Conservation (phyloP, 2,113 vertebrate species). For the Hiodon tergisus region DNA sequence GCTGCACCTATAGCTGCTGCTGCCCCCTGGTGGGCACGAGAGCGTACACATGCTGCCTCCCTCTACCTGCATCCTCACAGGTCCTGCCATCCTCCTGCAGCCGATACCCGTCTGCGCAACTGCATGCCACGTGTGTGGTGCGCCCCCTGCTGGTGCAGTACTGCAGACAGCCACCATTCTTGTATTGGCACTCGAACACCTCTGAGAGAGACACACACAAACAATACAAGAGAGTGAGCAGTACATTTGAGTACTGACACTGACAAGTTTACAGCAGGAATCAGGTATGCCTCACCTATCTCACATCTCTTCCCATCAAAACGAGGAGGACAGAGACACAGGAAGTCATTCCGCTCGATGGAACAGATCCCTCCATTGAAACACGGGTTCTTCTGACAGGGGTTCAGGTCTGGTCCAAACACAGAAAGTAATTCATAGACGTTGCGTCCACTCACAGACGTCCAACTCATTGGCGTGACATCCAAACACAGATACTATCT, state of each 20-base stretch:
- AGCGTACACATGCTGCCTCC: background rate
- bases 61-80: conserved; percentile 51
- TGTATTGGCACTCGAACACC: conserved; percentile 57
- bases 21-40: background rate
- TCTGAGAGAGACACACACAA: conserved; percentile 36
- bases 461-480: background rate
- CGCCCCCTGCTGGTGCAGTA: conserved; percentile 54
- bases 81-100: conserved; percentile 50
- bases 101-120: conserved; percentile 52
- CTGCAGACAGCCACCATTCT: conserved; percentile 66
- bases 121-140: conserved; percentile 36
- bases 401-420: conserved; percentile 46
- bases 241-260: background rate
- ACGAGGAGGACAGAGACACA: conserved; percentile 57
- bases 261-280: background rate
- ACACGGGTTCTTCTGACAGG: conserved; percentile 55
- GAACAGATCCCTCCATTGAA: conserved; percentile 60
- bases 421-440: background rate
- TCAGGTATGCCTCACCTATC: conserved; percentile 43
- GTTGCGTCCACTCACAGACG: too few relatives aligned
- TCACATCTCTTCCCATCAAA: conserved; percentile 57
- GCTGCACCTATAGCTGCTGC: background rate
- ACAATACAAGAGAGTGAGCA: background rate
- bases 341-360: conserved; percentile 34
- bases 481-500: too few relatives aligned